A percentile compares a stretch with the other conserved stretches of the same genome.
phyloP scores from a whole-genome alignment of 2,113 vertebrate genomes.

The Connochaetes taurinus region DNA sequence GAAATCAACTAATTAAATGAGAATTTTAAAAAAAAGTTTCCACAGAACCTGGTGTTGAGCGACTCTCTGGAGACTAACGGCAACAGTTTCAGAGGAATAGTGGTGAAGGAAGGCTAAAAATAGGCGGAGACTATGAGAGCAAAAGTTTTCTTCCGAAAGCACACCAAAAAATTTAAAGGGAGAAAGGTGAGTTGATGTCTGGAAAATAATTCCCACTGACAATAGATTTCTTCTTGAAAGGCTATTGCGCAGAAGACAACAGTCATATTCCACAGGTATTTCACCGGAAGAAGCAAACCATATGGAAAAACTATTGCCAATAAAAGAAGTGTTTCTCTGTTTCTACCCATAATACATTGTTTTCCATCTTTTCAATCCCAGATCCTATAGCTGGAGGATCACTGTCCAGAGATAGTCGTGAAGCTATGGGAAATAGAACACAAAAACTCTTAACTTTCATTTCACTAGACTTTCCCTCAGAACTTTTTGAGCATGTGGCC shows the following conservation, averaged over 20 bases:
- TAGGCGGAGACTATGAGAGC: neutral
- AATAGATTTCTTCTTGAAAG: neutral
- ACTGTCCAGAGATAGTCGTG: neutral
- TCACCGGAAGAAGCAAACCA: neutral
- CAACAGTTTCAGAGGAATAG: neutral
- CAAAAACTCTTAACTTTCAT: neutral
- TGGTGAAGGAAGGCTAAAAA: neutral
- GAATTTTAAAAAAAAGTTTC: neutral
- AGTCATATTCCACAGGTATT: neutral
- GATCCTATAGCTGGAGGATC: neutral
- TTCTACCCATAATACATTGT: neutral
- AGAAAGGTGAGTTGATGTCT: neutral
- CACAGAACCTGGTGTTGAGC: neutral
- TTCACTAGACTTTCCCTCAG: neutral
- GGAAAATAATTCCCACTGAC: neutral
- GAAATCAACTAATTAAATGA: neutral
- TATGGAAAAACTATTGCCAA: neutral
- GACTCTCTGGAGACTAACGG: neutral
- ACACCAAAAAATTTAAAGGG: neutral
- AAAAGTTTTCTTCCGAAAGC: neutral
- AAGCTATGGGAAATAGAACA: neutral
- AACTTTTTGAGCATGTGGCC: neutral
- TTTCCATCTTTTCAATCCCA: neutral
- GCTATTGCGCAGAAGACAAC: neutral
- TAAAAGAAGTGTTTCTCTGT: neutral